Base-by-base conservation (phyloP, 2,797 vertebrate species). In the Periparus ater region DNA sequence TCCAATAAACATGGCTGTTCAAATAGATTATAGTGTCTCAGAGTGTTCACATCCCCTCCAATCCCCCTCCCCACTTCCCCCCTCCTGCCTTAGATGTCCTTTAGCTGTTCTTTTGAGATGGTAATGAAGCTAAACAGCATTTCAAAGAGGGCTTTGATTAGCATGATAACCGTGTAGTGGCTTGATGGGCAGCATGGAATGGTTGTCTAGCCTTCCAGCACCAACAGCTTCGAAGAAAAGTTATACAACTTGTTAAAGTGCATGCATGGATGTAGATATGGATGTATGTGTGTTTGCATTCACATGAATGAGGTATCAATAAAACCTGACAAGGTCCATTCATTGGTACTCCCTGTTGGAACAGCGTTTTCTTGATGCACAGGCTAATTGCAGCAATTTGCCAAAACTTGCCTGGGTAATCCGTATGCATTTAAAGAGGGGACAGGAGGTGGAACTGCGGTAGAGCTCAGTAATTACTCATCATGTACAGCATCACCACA, bases 51-150 rank as follows among this genome's bases (percentile, higher is more conserved):
- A 92, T 51, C 57, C 51, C 27, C 40, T 55, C 68, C n/a, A 40
- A 30, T 58, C n/a, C 27, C n/a, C 25, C 48, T 63, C 36, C 18
- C 25, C 9, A 2, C 32, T 65, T 65, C 2, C 10, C 42, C 25
- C 21, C 75, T 79, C 66, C 86, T 42, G 86, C 86, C 66, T 94
- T 91, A 91, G 72, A 92, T 91, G 84, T 94, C 84, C 93, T 96
- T 93, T 97, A 93, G 92, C 75, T 94, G 88, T 45, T 93, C 27
- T 72, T 95, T 96, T 97, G 87, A 96, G 85, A 97, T 96, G 96
- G 36, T 97, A 96, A 96, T 95, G 87, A 92, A 91, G 93, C 87
- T 81, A 95, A 96, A 93, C 85, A 92, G 48, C 76, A 36, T 95
- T 95, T 95, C 92, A 95, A 93, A 96, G 89, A n/a, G 1, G 38